Conservation (phyloP, 2,113 vertebrate genomes). For the Synchiropus splendidus region DNA sequence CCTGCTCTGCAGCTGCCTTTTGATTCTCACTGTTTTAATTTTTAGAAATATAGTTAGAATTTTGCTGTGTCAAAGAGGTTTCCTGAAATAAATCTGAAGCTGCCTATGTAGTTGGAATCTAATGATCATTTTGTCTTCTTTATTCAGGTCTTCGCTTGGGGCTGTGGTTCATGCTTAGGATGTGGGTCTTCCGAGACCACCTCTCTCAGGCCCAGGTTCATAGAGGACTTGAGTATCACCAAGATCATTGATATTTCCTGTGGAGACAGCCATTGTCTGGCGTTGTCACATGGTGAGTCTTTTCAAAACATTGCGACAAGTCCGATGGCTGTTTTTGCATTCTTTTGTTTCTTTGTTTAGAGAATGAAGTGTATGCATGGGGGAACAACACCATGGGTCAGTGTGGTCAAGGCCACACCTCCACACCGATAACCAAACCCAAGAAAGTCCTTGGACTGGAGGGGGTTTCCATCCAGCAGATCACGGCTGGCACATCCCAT, state of each 20-base stretch:
- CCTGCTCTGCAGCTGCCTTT: no score
- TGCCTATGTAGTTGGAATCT: no score
- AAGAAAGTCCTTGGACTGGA: constrained; percentile 96
- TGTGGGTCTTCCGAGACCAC: constrained; percentile 96
- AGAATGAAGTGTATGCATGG: constrained; percentile 98
- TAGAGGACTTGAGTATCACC: constrained; percentile 89
- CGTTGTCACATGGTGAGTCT: constrained; percentile 84
- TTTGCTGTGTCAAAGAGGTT: no score
- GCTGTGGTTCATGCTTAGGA: constrained; percentile 92
- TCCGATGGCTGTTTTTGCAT: not conserved
- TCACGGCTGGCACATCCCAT: constrained; percentile 93
- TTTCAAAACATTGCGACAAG: no score
- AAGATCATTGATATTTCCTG: constrained; percentile 96
- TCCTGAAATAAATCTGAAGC: no score
- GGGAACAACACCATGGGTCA: constrained; percentile 99
- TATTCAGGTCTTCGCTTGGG: constrained; percentile 90
- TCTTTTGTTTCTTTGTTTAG: constrained; percentile 42
- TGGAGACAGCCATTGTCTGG: constrained; percentile 95
- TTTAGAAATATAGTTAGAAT: no score
- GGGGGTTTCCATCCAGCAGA: constrained; percentile 91
- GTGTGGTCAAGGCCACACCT: constrained; percentile 97
- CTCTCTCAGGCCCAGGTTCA: constrained; percentile 84
- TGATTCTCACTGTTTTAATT: no score
- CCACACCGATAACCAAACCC: constrained; percentile 95
- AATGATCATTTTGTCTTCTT: constrained; percentile 2